Evolutionary conservation across 2,113 vertebrate species (phyloP).

Genomic region (Misgurnus mizolepis): DNA sequence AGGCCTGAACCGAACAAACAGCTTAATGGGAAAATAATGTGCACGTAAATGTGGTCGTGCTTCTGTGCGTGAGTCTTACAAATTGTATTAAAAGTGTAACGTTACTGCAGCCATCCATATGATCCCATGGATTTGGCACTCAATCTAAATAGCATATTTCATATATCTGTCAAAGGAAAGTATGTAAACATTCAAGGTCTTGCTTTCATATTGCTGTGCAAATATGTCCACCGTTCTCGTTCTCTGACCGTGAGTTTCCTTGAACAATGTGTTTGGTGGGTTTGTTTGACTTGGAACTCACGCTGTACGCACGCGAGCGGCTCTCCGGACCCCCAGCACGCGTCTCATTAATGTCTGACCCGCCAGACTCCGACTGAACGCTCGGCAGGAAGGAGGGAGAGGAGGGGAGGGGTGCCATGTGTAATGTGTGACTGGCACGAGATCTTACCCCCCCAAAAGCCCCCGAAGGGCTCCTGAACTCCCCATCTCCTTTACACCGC

Average conservation of each 20-base stretch:
- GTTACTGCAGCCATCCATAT: slow-evolving; percentile 54
- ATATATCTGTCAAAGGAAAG: slow-evolving; percentile 56
- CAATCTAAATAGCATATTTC: slow-evolving; percentile 63
- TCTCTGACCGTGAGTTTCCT: slow-evolving; percentile 54
- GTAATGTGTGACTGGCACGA: slow-evolving; percentile 65
- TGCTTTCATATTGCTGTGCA: slow-evolving; percentile 61
- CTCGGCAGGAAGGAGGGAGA: background rate
- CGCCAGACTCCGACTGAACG: slow-evolving; percentile 51
- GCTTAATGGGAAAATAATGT: background rate
- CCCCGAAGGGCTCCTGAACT: slow-evolving; percentile 13
- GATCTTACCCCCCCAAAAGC: slow-evolving; percentile 31
- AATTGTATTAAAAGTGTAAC: slow-evolving; percentile 40
- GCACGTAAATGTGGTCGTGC: background rate
- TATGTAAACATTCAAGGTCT: slow-evolving; percentile 66
- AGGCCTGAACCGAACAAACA: background rate
- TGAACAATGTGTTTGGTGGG: slow-evolving; percentile 67
- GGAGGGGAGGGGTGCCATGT: slow-evolving; percentile 42
- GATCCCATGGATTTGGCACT: slow-evolving; percentile 40
- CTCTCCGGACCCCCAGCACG: slow-evolving; percentile 57
- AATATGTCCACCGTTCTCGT: slow-evolving; percentile 58
- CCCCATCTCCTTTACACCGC: background rate
- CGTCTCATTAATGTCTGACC: slow-evolving; percentile 66
- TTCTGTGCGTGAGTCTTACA: slow-evolving; percentile 30
- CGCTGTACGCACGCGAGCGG: slow-evolving; percentile 49
- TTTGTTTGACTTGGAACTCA: slow-evolving; percentile 75